These are phyloP conservation scores for Spea bombifrons DNA, from an alignment of 2,113 vertebrate species.

Conservation along the genomic window DNA sequence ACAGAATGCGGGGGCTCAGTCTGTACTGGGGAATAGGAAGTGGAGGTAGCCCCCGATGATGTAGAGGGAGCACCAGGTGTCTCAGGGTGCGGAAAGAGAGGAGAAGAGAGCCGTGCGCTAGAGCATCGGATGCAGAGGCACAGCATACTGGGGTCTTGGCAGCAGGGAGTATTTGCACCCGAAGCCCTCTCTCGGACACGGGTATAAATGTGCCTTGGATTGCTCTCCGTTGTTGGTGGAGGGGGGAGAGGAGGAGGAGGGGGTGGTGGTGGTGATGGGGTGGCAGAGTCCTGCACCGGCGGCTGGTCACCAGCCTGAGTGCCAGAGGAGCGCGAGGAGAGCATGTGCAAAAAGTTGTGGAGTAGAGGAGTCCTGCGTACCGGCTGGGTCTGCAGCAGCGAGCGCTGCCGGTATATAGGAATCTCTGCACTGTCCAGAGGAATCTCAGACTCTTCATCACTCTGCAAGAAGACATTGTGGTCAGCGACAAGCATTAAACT, in stretches of 20 bases:
- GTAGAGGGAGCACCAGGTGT: constrained; percentile 63
- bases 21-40: constrained; percentile 89
- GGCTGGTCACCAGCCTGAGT: constrained; percentile 81
- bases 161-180: constrained; percentile 83
- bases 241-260: constrained; percentile 72
- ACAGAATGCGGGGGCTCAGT: constrained; percentile 80
- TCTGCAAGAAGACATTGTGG: constrained; percentile 64
- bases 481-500: too few species aligned
- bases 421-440: constrained; percentile 94
- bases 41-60: constrained; percentile 73
- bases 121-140: constrained; percentile 94
- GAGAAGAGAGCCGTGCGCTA: constrained; percentile 73
- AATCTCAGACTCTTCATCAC: constrained; percentile 92
- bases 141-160: constrained; percentile 91
- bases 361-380: constrained; percentile 95
- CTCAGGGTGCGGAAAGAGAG: constrained; percentile 73
- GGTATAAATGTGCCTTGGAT: constrained; percentile 65
- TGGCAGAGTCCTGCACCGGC: constrained; percentile 73
- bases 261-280: constrained; percentile 74
- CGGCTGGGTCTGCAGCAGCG: constrained; percentile 89
- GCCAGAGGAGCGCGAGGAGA: constrained; percentile 90
- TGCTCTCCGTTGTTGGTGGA: constrained; percentile 70
- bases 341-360: constrained; percentile 98
- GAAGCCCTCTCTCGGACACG: constrained; percentile 76
- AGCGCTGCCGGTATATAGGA: constrained; percentile 91